Evolutionary conservation across 1,140 invertebrate species (phyloP).

Genomic region (Halesus radiatus): DNA sequence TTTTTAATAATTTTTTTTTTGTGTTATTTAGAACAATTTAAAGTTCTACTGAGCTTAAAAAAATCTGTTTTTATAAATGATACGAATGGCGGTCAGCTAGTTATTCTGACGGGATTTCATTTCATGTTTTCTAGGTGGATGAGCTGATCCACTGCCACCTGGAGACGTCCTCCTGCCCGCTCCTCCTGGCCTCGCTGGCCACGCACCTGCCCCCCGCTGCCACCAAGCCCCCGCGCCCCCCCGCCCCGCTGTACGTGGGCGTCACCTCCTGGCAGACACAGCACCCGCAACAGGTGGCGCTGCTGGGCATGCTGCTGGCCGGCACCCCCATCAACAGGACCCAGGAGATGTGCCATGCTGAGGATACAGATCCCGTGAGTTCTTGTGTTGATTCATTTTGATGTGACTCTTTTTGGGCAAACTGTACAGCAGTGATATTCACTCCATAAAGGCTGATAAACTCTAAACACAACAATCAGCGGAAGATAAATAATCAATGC

Average conservation of each 20-base stretch:
- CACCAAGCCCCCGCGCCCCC: constrained; percentile 70
- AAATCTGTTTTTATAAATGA: no score
- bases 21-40: no score
- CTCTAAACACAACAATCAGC: no score
- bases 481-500: no score
- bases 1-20: no score
- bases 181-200: constrained; percentile 72
- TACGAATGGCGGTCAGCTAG: no score
- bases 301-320: constrained; percentile 75
- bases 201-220: constrained; percentile 62
- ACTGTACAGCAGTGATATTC: no score
- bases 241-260: constrained; percentile 72
- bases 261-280: constrained; percentile 66
- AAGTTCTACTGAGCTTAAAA: no score
- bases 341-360: constrained; percentile 57
- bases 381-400: no score
- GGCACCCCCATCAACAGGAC: constrained; percentile 62
- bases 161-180: constrained; percentile 77
- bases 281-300: constrained; percentile 67
- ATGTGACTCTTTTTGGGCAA: no score
- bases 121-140: constrained; percentile 68
- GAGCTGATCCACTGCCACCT: constrained; percentile 88
- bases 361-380: constrained; percentile 43
- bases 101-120: no score
- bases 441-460: no score